These are phyloP conservation scores for Neosalanx taihuensis DNA, from an alignment of 2,797 vertebrate species.

Conservation along the genomic window DNA sequence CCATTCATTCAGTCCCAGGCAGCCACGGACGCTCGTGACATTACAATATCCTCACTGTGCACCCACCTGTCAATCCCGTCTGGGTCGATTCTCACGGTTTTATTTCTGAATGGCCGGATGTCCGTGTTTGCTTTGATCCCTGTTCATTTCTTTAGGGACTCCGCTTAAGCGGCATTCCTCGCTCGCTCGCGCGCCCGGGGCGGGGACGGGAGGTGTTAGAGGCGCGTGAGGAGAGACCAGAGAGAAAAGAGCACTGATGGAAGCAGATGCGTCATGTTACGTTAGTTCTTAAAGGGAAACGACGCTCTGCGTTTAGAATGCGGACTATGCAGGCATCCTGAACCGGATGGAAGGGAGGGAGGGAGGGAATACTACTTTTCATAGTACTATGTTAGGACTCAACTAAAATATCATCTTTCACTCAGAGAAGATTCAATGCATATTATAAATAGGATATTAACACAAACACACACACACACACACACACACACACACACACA, in stretches of 20 bases:
- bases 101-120: constrained; percentile 30
- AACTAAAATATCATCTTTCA: no score
- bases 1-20: constrained; percentile 19
- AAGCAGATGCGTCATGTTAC: constrained; percentile 59
- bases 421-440: no score
- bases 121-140: constrained; percentile 30
- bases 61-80: constrained; percentile 14
- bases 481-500: no score
- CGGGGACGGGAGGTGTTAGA: constrained; percentile 33
- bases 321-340: no score
- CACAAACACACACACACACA: no score
- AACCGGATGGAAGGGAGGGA: no score
- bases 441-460: no score
- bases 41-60: constrained; percentile 6
- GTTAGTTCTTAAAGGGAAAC: constrained; percentile 61
- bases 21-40: constrained; percentile 23
- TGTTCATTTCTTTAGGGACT: constrained; percentile 42
- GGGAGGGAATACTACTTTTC: no score
- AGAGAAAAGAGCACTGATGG: constrained; percentile 22
- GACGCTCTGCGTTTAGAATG: neutral
- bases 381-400: no score
- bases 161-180: constrained; percentile 53
- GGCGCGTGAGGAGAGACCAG: constrained; percentile 15
- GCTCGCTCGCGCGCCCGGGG: constrained; percentile 45
- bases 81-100: constrained; percentile 21